phyloP scores from a whole-genome alignment of 2,797 vertebrate species.

The Rhodeus uyekii region DNA sequence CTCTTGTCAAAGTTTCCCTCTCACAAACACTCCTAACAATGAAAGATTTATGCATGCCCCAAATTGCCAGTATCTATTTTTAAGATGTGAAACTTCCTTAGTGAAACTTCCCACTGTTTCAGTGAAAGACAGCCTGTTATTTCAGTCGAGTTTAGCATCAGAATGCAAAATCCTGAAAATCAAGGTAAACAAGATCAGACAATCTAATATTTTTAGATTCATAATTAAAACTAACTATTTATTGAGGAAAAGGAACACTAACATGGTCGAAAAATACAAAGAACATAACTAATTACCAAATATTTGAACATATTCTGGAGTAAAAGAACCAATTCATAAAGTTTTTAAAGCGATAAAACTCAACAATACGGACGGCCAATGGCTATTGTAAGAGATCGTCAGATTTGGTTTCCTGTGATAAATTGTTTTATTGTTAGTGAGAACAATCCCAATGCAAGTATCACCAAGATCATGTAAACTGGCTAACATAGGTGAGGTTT shows the following conservation, averaged over 20 bases:
- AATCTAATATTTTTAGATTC: neutral
- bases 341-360: neutral
- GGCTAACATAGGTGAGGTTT: neutral
- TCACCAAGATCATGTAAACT: neutral
- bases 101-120: conserved; percentile 9
- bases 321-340: neutral
- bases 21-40: conserved; percentile 9
- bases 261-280: neutral
- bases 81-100: conserved; percentile 8
- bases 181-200: neutral
- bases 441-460: neutral
- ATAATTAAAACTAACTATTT: conserved; percentile 4
- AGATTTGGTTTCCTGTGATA: neutral
- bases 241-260: conserved; percentile 19
- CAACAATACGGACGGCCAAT: neutral
- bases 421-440: neutral
- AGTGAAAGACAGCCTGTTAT: conserved; percentile 3
- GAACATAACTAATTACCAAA: neutral
- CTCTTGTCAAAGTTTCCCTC: neutral
- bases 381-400: neutral
- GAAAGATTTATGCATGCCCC: neutral
- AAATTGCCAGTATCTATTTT: conserved; percentile 9
- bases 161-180: neutral
- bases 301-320: neutral
- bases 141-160: neutral